A percentile compares a stretch with the other conserved stretches of the same genome.
Conservation (phyloP, 2,888 invertebrate species). For the Syrphus vitripennis region DNA sequence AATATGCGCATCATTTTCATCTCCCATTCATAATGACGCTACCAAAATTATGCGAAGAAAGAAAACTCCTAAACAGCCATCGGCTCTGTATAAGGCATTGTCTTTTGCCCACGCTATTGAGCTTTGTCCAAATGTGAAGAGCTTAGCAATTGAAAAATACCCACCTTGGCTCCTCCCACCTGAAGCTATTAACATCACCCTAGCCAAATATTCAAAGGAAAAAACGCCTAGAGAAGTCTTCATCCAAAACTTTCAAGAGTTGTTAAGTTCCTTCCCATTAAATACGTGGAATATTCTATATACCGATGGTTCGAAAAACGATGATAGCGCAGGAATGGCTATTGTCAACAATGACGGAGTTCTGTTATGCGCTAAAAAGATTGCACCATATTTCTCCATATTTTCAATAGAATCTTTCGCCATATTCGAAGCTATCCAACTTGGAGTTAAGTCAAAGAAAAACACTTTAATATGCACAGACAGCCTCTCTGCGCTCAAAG, state of each 20-base stretch:
- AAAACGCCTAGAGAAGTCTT: not conserved
- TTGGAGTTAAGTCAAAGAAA: no score
- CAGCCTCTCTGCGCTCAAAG: not conserved
- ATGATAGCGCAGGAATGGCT: no score
- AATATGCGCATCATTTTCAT: not conserved
- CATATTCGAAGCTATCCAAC: not conserved
- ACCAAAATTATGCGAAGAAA: not conserved
- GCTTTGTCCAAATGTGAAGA: not conserved
- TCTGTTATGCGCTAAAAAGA: not conserved
- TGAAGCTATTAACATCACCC: not conserved
- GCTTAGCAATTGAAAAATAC: not conserved
- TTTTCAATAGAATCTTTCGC: not conserved
- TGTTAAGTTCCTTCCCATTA: not conserved
- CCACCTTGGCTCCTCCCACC: not conserved
- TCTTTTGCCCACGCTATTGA: not conserved
- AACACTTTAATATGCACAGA: not conserved
- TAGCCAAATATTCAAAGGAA: not conserved
- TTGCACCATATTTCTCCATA: not conserved
- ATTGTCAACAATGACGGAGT: not conserved
- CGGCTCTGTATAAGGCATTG: not conserved
- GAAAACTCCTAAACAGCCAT: not conserved
- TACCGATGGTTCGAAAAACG: no score
- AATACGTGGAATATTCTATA: no score
- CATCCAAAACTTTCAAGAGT: not conserved
- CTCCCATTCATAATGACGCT: not conserved